Conservation (phyloP, 1,140 invertebrate species). For the Drusus annulatus region DNA sequence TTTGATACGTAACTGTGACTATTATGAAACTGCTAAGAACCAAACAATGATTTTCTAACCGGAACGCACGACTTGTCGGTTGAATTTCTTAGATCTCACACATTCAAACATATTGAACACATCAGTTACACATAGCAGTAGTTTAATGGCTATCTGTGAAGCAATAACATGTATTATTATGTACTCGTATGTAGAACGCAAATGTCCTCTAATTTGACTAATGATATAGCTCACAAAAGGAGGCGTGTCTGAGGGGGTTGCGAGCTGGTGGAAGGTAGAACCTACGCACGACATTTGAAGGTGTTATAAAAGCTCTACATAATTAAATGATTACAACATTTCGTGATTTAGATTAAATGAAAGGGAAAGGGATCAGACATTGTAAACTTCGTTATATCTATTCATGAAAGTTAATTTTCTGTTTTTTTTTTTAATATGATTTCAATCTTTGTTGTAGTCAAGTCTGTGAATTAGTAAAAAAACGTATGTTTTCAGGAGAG, state of each 20-base stretch:
- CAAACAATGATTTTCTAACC: no score
- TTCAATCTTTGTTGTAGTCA: no score
- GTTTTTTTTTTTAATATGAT: no score
- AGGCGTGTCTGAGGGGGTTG: background rate
- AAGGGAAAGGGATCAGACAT: no score
- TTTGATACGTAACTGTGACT: no score
- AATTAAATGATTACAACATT: conserved; percentile 12
- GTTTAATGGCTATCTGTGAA: background rate
- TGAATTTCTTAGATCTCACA: background rate
- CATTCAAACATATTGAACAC: background rate
- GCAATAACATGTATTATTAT: background rate
- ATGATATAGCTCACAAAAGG: background rate
- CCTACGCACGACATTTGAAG: conserved; percentile 4
- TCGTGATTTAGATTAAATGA: background rate
- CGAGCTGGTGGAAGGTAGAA: background rate
- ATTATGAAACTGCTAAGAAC: no score
- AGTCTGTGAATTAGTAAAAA: no score
- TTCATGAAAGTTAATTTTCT: no score
- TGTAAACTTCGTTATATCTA: no score
- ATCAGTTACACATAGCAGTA: background rate
- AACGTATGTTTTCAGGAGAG: no score
- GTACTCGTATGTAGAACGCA: background rate
- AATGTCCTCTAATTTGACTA: background rate
- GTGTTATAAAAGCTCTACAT: background rate
- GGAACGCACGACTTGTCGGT: no score